A percentile compares a stretch with the other conserved stretches of the same genome.
Conservation (phyloP, 2,888 invertebrate genomes). For the Fragum sueziense region DNA sequence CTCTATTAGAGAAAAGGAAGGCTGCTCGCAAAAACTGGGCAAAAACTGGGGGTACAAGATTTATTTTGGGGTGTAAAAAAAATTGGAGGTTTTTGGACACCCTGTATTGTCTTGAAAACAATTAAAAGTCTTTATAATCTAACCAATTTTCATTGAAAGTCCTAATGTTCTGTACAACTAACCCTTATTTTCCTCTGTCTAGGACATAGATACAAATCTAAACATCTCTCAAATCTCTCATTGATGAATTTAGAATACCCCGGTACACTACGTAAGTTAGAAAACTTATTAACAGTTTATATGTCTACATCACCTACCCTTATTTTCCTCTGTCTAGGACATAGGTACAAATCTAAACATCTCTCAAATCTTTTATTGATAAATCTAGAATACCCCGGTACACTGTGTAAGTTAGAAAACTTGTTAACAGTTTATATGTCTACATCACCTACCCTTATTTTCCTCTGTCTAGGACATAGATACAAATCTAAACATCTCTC, state of each 20-base stretch:
- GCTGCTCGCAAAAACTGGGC: no score
- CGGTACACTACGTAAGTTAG: constrained; percentile 92
- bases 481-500: constrained; percentile 87
- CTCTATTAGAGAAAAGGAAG: no score
- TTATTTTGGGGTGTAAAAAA: no score
- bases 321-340: constrained; percentile 96
- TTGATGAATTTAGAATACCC: constrained; percentile 92
- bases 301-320: constrained; percentile 87
- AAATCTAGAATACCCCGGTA: constrained; percentile 93
- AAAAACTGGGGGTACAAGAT: no score
- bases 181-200: constrained; percentile 95
- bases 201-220: constrained; percentile 98
- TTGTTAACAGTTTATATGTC: constrained; percentile 82
- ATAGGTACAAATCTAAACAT: constrained; percentile 97
- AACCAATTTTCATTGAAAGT: no score
- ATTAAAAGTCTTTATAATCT: no score
- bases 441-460: neutral
- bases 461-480: neutral
- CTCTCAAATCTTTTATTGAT: constrained; percentile 96
- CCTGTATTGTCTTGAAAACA: no score
- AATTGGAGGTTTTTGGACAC: no score
- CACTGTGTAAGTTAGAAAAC: constrained; percentile 90
- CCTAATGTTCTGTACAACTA: no score
- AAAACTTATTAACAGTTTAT: constrained; percentile 86
- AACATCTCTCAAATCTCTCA: constrained; percentile 96